These are phyloP conservation scores for Pissodes strobi DNA, from an alignment of 1,140 invertebrate species.

Conservation along the genomic window DNA sequence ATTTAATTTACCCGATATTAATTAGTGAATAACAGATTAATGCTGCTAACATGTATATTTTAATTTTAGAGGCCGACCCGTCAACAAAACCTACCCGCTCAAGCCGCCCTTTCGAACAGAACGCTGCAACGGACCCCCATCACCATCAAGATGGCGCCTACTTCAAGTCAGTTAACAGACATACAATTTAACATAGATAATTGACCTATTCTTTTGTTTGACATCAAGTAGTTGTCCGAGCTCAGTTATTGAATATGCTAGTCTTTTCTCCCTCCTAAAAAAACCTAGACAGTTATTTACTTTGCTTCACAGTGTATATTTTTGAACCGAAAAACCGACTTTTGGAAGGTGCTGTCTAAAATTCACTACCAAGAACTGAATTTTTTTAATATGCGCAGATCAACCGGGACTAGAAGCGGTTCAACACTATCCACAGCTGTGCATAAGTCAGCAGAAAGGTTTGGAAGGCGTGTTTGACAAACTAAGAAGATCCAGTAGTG, in stretches of 20 bases:
- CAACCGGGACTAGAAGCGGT: constrained; percentile 38
- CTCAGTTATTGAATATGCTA: background rate
- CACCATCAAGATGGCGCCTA: constrained; percentile 64
- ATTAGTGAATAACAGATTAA: background rate
- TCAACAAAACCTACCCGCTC: constrained; percentile 59
- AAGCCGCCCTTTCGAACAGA: constrained; percentile 57
- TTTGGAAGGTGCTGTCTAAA: too few species aligned
- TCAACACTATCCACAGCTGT: constrained; percentile 56
- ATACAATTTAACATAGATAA: constrained; percentile 48
- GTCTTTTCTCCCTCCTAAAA: too few species aligned
- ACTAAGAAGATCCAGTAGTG: constrained; percentile 2
- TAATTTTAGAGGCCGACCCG: constrained; percentile 56
- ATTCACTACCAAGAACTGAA: too few species aligned
- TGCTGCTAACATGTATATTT: background rate
- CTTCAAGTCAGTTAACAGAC: constrained; percentile 61
- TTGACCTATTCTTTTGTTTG: constrained; percentile 16
- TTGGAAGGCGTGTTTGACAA: constrained; percentile 15
- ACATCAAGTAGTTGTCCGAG: background rate
- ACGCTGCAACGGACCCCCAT: constrained; percentile 61
- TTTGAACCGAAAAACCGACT: too few species aligned
- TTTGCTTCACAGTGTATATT: background rate
- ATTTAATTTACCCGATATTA: too few species aligned
- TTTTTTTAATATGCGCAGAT: constrained; percentile 19
- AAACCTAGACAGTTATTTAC: too few species aligned
- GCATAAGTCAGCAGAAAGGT: constrained; percentile 43